Percentiles rank a stretch among this genome's conserved stretches.
Conservation (phyloP, 2,113 vertebrate species). For the Meriones unguiculatus region DNA sequence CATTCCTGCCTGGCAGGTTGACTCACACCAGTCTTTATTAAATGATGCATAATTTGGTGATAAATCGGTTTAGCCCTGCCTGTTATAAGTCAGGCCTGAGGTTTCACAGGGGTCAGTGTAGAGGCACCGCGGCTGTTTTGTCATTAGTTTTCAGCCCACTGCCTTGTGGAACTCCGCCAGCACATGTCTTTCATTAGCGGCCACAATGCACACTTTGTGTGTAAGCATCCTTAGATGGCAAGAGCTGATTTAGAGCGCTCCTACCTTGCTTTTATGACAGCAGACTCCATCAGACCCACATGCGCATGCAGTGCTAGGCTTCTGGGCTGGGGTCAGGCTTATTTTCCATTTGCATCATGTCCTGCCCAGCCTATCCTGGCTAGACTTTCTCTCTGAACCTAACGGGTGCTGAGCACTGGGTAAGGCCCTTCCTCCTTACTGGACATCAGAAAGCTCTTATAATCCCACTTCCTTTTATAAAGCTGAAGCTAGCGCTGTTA, state of each 20-base stretch:
- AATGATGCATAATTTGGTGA: slow-evolving; percentile 84
- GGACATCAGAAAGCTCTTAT: slow-evolving; percentile 72
- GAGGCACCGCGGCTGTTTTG: slow-evolving; percentile 78
- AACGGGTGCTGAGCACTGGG: slow-evolving; percentile 73
- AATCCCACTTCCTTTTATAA: slow-evolving; percentile 72
- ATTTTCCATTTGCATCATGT: slow-evolving; percentile 74
- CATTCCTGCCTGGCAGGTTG: slow-evolving; percentile 67
- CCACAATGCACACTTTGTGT: slow-evolving; percentile 80
- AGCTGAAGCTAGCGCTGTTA: not conserved
- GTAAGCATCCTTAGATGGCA: slow-evolving; percentile 66
- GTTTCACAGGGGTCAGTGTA: slow-evolving; percentile 79
- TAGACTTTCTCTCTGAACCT: slow-evolving; percentile 73
- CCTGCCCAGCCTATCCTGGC: slow-evolving; percentile 55
- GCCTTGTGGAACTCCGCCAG: slow-evolving; percentile 75
- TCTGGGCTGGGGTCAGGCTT: slow-evolving; percentile 72
- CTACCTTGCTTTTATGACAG: slow-evolving; percentile 79
- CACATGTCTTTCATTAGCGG: slow-evolving; percentile 84
- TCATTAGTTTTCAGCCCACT: slow-evolving; percentile 81
- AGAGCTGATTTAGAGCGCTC: slow-evolving; percentile 78
- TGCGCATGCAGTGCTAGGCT: slow-evolving; percentile 63
- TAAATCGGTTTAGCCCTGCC: slow-evolving; percentile 85
- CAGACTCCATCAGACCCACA: slow-evolving; percentile 78
- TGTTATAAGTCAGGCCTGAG: slow-evolving; percentile 78
- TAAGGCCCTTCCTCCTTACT: slow-evolving; percentile 69
- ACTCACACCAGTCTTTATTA: slow-evolving; percentile 81